Evolutionary conservation across 2,888 invertebrate genomes (phyloP), one percentile per base, ranked within the genome.

Genomic region (Pycnomerus fuliginosus): DNA sequence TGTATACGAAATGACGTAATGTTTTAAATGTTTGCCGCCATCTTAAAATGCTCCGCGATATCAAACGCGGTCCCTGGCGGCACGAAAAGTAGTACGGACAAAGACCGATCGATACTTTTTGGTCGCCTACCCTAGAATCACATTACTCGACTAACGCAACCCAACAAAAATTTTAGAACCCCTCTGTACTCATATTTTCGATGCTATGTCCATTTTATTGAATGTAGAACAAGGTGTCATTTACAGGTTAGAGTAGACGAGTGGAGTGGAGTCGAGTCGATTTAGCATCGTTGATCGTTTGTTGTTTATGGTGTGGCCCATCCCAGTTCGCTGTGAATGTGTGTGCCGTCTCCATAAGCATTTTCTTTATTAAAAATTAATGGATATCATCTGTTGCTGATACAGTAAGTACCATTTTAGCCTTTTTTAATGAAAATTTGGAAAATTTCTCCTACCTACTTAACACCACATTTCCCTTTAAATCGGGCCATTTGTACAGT

Each of bases 291-390:
- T 44, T 44, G 48, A 30, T 48, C 50, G 52, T 52, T 55, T 60
- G 66, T 71, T 71, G 71, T 72, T 72, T 71, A 70, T 69, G 71
- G 71, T 70, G 65, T 70, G 70, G 72, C 72, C 72, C 71, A 72
- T 71, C 72, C 72, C 72, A 72, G 72, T 71, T 70, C 62, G 71
- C 71, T 71, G 71, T 70, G 71, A 60, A 70, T 72, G 69, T 72
- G 71, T 69, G 64, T 71, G 72, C 70, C 70, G 69, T 67, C 64
- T 65, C 64, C 66, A 65, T 67, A 68, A 63, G 55, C 22, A 56
- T 59, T 61, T 55, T 53, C 48, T 44, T 51, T 52, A 48, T 55
- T 51, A 56, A 54, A 61, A 61, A 57, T 68, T 67, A 66, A 71
- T 70, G 70, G 70, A 70, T 70, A 60, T 63, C 61, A 59, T 57